Conservation (phyloP, 2,888 invertebrate species). For the Megalurothrips usitatus region DNA sequence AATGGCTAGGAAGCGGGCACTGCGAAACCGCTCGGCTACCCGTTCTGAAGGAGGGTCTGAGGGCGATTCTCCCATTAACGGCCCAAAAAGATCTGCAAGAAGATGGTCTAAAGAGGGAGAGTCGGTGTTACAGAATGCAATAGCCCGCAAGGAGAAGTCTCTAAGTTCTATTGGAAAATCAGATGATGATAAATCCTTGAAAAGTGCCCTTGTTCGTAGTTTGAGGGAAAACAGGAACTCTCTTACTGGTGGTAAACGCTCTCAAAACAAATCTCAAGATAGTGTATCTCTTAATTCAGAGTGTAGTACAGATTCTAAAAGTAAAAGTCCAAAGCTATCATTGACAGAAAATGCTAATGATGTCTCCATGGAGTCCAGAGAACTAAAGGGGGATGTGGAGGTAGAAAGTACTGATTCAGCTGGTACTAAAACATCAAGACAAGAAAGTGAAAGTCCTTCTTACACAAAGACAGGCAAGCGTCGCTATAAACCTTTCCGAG, state of each 20-base stretch:
- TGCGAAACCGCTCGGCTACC: slow-evolving; percentile 35
- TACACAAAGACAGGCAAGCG: slow-evolving; percentile 39
- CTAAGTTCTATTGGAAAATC: slow-evolving; percentile 48
- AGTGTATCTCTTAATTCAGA: slow-evolving; percentile 61
- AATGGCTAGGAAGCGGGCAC: slow-evolving; percentile 34
- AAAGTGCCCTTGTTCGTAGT: slow-evolving; percentile 39
- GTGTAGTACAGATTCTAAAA: slow-evolving; percentile 40
- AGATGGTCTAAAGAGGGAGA: slow-evolving; percentile 59
- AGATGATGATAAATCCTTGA: slow-evolving; percentile 50
- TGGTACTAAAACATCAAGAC: not conserved
- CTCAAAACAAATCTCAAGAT: slow-evolving; percentile 59
- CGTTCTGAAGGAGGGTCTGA: slow-evolving; percentile 40
- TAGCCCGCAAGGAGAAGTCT: slow-evolving; percentile 67
- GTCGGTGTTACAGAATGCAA: slow-evolving; percentile 64
- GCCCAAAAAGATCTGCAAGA: slow-evolving; percentile 60
- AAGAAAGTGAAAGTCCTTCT: not conserved
- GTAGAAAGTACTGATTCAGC: not conserved
- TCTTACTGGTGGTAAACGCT: slow-evolving; percentile 27
- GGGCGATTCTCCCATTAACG: slow-evolving; percentile 42
- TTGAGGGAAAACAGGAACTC: slow-evolving; percentile 33
- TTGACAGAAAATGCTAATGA: slow-evolving; percentile 23
- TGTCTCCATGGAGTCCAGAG: slow-evolving; percentile 29
- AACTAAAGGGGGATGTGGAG: slow-evolving; percentile 9
- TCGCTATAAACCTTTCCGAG: slow-evolving; percentile 38
- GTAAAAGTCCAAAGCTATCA: not conserved